Evolutionary conservation across 1,140 invertebrate species (phyloP), one percentile per base, ranked within the genome.

Genomic region (Bradysia coprophila): DNA sequence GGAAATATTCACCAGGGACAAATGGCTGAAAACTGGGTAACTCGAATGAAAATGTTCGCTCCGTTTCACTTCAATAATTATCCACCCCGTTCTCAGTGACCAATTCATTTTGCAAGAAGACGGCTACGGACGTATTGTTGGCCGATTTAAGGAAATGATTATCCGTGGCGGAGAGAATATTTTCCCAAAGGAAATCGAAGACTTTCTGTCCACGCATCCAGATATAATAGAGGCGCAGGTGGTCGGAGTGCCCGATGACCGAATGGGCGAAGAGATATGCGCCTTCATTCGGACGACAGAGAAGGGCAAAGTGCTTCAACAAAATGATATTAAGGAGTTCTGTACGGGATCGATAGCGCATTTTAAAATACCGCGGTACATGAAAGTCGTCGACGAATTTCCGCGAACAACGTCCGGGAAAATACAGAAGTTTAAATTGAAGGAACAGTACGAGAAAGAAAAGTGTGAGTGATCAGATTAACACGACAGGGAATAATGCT

Each of bases 151-250:
- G 58, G 90, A 94, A 48, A 74, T 93, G 70, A 78, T 95, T 28
- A 93, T 92, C 24, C 66, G 89, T 43, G 89, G 91, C 36, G 91
- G 91, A 22, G 90, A 94, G 62, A 95, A 94, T 59, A 78, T 95
- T 40, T 83, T 75, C 54, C 88, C 89, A 1, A 75, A 72, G 54
- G 88, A 94, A 67, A 73, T 95, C 43, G 91, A 95, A 65, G 72
- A 84, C 45, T 76, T 84, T 47, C 51, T 91, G 0, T 74, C 78
- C 51, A 69, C 68, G 11, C 85, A 92, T 68, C 82, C 84, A 0
- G 62, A 69, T 34, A 65, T 93, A 20, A 51, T 72, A 13, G 84
- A 92, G 58, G 75, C 70, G 16, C 77, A 88, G 52, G 81, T 82
- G 2, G 69, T 84, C 52, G 84, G 84, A 4, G 75, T 87, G 0